Conservation (phyloP, 2,797 vertebrate species). For the Garrulus glandarius region DNA sequence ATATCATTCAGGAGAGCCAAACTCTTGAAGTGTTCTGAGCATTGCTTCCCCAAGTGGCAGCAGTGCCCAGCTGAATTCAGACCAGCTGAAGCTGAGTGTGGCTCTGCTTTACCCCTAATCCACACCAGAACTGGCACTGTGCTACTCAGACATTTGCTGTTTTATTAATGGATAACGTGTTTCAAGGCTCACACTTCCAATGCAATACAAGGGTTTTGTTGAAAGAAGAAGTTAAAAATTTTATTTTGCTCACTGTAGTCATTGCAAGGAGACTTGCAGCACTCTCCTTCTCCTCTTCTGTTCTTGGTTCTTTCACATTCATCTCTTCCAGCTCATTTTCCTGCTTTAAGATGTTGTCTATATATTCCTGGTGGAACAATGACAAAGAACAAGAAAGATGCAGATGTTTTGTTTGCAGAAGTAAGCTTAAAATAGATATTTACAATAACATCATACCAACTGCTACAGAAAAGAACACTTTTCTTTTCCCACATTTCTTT, state of each 20-base stretch:
- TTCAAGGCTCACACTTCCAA: background rate
- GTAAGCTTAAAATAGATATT: background rate
- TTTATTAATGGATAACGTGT: background rate
- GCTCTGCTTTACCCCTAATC: background rate
- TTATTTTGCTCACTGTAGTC: conserved; percentile 74
- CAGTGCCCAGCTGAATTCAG: background rate
- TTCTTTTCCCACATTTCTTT: background rate
- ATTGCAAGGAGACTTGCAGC: conserved; percentile 77
- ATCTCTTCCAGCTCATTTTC: conserved; percentile 78
- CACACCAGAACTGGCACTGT: background rate
- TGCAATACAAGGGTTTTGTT: background rate
- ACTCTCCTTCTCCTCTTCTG: conserved; percentile 74
- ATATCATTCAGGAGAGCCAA: background rate
- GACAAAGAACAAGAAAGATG: background rate
- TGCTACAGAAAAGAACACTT: background rate
- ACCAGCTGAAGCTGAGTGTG: background rate
- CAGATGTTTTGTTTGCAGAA: background rate
- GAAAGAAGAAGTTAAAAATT: background rate
- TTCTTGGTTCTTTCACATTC: conserved; percentile 81
- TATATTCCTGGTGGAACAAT: conserved; percentile 78
- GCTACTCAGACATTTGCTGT: background rate
- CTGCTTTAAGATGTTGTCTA: conserved; percentile 80
- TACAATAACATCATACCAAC: background rate
- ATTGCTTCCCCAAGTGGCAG: background rate
- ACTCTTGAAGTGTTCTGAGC: background rate